Base-by-base conservation (phyloP, 2,888 invertebrate species). In the Idaea straminata region DNA sequence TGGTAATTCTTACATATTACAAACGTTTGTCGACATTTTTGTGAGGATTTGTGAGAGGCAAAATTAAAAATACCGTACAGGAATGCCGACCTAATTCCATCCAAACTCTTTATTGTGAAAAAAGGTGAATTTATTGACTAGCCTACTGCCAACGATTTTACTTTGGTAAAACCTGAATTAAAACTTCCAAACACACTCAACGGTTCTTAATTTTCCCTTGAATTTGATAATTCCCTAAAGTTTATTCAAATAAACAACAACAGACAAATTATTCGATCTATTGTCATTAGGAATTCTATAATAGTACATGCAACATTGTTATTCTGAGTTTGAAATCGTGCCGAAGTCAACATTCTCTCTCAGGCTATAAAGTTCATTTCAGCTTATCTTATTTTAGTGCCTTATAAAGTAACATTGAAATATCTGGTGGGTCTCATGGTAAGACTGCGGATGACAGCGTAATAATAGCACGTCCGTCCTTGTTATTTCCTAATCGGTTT, bases 401-500 rank as follows among this genome's bases (percentile, higher is more conserved):
- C 47, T 47, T 47, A 47, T 47, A 47, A 47, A 47, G 47, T 47
- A 47, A 47, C 47, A 47, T 47, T 16, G 16, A 59, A 59, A 59
- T 59, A 59, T 59, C 58, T 59, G 58, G 58, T 59, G 7, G 58
- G 15, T 15, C 58, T 7, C 58, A 59, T 16, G 47, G 64, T 63
- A 59, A 25, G 65, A 57, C 65, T 71, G 71, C 59, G n/a, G 36
- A 35, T 82, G 83, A 82, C 84, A 83, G 75, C 67, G 69, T 77
- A 78, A 78, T 83, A 83, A 83, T 80, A 81, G 74, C 74, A 71
- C 72, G 70, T 66, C 66, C 59, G 60, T 66, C 62, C 74, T 65
- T 63, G 65, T 66, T 74, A 72, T 74, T 76, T 73, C 73, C 75
- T 77, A 82, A 79, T 80, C 75, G 71, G 61, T 79, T 59, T 59